These are phyloP conservation scores for Telmatochromis brachygnathus DNA, from an alignment of 2,113 vertebrate species.

Conservation along the genomic window DNA sequence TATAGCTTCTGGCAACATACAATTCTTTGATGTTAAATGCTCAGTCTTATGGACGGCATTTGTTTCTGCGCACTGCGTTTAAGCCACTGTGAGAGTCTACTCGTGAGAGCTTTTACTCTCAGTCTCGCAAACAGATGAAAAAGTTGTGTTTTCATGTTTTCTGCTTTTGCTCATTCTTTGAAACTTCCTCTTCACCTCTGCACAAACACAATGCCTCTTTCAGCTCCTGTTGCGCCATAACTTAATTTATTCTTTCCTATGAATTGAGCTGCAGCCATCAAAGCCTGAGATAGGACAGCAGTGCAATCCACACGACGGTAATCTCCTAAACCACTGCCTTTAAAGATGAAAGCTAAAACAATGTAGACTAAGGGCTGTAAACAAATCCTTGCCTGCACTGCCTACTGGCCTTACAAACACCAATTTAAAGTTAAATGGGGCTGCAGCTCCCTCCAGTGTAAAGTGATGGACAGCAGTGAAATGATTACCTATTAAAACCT, in stretches of 20 bases:
- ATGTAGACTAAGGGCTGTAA: not conserved
- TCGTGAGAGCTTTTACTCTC: not conserved
- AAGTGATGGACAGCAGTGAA: slow-evolving; percentile 23
- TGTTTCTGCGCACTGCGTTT: not conserved
- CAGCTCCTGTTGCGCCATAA: not conserved
- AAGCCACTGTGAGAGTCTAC: not conserved
- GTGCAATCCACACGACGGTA: not conserved
- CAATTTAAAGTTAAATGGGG: slow-evolving; percentile 1
- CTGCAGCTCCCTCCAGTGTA: slow-evolving; percentile 52
- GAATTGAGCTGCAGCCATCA: not conserved
- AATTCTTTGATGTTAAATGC: not conserved
- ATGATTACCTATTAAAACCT: slow-evolving; percentile 5
- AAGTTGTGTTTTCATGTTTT: not conserved
- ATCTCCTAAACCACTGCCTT: slow-evolving; percentile 8
- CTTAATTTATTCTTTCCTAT: not conserved
- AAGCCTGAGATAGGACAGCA: not conserved
- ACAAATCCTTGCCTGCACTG: not conserved
- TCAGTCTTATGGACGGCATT: not conserved
- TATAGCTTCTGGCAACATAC: not conserved
- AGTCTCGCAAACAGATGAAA: not conserved
- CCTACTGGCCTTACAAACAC: not conserved
- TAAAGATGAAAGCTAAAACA: slow-evolving; percentile 14
- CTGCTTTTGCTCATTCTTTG: not conserved
- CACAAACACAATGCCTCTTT: not conserved
- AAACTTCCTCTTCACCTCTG: slow-evolving; percentile 1